A percentile compares a stretch with the other conserved stretches of the same genome.
phyloP scores from a whole-genome alignment of 2,113 vertebrate species.

The Erythrocercus mccallii region DNA sequence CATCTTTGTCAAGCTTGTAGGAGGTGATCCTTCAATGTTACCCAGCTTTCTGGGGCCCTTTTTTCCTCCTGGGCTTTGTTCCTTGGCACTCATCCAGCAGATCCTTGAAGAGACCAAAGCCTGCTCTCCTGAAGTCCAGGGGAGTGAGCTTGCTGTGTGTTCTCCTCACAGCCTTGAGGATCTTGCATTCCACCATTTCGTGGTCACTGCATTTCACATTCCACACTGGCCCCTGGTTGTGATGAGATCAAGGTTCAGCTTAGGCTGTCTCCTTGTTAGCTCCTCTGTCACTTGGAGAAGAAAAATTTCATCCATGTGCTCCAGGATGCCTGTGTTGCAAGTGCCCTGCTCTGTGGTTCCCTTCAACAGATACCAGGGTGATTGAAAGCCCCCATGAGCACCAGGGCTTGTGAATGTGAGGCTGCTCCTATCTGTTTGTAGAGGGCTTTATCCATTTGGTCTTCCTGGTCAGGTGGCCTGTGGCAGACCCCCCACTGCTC shows the following conservation, averaged over 20 bases:
- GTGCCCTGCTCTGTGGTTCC: neutral
- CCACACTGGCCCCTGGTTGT: neutral
- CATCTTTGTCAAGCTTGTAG: neutral
- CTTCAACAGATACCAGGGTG: neutral
- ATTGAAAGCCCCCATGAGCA: neutral
- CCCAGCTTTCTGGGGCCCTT: neutral
- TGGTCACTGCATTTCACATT: neutral
- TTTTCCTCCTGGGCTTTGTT: neutral
- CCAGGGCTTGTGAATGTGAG: neutral
- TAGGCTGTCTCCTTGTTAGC: neutral
- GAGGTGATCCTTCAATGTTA: neutral
- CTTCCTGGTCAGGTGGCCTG: neutral
- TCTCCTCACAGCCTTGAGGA: neutral
- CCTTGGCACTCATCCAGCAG: accelerated
- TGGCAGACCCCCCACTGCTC: neutral
- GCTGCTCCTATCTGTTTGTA: neutral
- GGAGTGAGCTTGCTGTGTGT: neutral
- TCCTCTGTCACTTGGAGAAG: neutral
- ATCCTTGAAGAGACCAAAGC: neutral
- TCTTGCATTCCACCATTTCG: neutral
- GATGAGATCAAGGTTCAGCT: neutral
- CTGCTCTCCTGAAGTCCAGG: neutral
- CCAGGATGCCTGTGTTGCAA: neutral
- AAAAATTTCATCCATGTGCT: neutral
- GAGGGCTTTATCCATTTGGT: neutral